Base-by-base conservation (phyloP, 2,888 invertebrate genomes). In the Anoplius nigerrimus region DNA sequence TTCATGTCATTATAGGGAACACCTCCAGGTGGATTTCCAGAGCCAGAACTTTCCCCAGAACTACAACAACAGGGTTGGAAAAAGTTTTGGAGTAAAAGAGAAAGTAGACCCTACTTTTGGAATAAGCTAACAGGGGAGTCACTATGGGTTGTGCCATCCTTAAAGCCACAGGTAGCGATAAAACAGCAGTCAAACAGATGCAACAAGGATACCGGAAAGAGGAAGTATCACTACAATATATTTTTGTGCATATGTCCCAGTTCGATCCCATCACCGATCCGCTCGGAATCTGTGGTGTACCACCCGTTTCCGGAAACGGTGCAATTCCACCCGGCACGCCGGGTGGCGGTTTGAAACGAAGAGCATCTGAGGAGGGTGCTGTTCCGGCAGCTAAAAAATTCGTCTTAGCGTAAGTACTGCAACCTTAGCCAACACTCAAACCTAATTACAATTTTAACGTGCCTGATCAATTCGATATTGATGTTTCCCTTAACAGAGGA, bases 101-200 rank as follows among this genome's bases (percentile, higher is more conserved):
- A 98, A 89, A 97, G 95, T 86, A 91, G 98, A 27, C 97, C 97
- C 1, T 98, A 98, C 89, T 98, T 95, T 90, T 98, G 98, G 96
- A 98, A 98, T 88, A 97, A 97, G 90, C 90, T 95, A 22, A 97
- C 97, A 0, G 97, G 97, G 62, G 97, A 98, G 90, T 98, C 98
- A n/a, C 91, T 98, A 80, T 98, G 98, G 98, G 98, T 98, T 88
- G 93, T 97, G 92, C 98, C 98, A 15, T 92, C 93, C n/a, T 89
- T 93, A 11, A 94, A 94, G 85, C 92, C 93, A 69, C 95, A 94
- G 80, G 89, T 90, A 83, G 34, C 11, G 6, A 34, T 13, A 34
- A n/a, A 72, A 69, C 72, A 59, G 54, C 43, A 16, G 5, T 0
- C 18, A 56, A n/a, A 13, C 6, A n/a, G n/a, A 51, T 34, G 11